Evolutionary conservation across 2,797 vertebrate species (phyloP), one percentile per base, ranked within the genome.

Genomic region (Rhynchonycteris naso): DNA sequence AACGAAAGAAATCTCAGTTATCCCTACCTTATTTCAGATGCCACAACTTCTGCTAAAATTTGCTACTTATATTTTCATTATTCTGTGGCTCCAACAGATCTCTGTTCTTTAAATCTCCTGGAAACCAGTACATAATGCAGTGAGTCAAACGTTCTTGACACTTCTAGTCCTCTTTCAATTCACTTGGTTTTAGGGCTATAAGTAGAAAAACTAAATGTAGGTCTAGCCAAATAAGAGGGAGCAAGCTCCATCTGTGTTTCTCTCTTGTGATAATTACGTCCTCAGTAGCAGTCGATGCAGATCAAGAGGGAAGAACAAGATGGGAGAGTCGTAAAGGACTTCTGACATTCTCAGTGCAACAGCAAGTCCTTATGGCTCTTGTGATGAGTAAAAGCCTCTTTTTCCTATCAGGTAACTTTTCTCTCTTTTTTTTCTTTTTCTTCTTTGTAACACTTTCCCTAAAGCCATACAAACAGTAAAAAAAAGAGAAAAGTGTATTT

Each of bases 401-500:
- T 75, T 79, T 72, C 24, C 33, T 65, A 33, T 30, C 14, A 50
- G 33, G 11, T 26, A 38, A n/a, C 30, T 71, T 15, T 66, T 74
- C 5, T 72, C 52, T 52, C 50, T 66, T 15, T 58, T 10, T 30
- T 59, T 4, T 19, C 54, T 22, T 58, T 33, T 75, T 72, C 75
- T 15, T 11, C 76, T 91, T 81, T 43, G 81, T 91, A 88, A 43
- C 5, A 56, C 13, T 22, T 88, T 79, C 10, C 22, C 16, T 68
- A 38, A 52, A 38, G 19, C 69, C 18, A 69, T 43, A 19, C 54
- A 83, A 88, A n/a, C 13, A 88, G 16, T 38, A 54, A 87, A 83
- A 65, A 14, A 66, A 80, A 80, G 19, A 93, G 54, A 68, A 74
- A 88, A 88, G 1, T 95, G 88, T 35, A 61, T 76, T 76, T 75